Conservation (phyloP, 2,113 vertebrate genomes). For the Corvus cornix region DNA sequence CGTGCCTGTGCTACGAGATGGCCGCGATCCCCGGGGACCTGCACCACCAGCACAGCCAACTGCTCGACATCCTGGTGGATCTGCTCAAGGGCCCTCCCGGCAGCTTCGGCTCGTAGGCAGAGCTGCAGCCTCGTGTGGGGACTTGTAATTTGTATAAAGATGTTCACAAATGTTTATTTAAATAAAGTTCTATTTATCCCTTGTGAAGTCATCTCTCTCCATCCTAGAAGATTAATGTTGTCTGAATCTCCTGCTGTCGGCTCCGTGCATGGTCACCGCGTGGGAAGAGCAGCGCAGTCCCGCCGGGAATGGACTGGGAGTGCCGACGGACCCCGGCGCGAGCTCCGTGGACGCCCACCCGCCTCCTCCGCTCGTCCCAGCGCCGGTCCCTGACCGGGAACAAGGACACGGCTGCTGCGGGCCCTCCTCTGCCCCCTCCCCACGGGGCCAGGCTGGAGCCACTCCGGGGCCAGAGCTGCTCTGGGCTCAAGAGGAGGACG, state of each 20-base stretch:
- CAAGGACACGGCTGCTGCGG: not conserved
- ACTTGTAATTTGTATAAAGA: conserved; percentile 80
- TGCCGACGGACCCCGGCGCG: not conserved
- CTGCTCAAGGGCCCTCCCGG: conserved; percentile 83
- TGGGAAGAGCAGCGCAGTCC: not conserved
- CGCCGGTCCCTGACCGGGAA: not conserved
- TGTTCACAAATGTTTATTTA: conserved; percentile 83
- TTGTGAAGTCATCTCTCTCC: conserved; percentile 75
- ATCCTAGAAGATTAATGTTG: conserved; percentile 61
- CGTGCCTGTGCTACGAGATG: conserved; percentile 81
- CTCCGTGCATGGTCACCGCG: not conserved
- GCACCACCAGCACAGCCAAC: conserved; percentile 83
- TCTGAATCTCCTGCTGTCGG: conserved; percentile 11
- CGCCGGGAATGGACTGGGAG: not conserved
- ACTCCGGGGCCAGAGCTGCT: not conserved
- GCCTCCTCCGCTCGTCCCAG: not conserved
- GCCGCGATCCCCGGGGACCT: conserved; percentile 47
- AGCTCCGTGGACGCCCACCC: not conserved
- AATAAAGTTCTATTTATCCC: conserved; percentile 87
- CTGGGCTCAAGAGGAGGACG: not conserved
- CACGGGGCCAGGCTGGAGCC: not conserved
- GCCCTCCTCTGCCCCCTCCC: not conserved
- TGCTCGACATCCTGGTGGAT: conserved; percentile 85
- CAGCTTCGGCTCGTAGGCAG: conserved; percentile 70
- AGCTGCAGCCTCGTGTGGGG: conserved; percentile 64